Evolutionary conservation across 2,113 vertebrate genomes (phyloP).

Genomic region (Coptodon bakossiorum): DNA sequence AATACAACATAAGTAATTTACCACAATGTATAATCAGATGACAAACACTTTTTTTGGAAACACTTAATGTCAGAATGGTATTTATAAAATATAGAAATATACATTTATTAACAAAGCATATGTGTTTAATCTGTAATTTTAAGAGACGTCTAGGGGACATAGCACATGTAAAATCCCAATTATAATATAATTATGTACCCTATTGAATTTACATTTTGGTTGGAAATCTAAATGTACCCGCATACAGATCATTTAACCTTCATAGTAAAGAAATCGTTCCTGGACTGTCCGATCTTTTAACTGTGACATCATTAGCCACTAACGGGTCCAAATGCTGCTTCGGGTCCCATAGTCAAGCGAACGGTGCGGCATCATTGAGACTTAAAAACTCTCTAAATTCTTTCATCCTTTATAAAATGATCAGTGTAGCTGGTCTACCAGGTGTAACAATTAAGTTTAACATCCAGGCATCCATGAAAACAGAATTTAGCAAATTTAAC

Average conservation of each 20-base stretch:
- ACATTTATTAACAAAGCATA: neutral
- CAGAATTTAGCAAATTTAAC: neutral
- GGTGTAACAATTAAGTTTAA: neutral
- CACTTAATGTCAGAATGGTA: neutral
- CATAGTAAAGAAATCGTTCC: neutral
- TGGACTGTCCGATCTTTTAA: neutral
- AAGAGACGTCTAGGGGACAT: neutral
- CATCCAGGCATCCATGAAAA: neutral
- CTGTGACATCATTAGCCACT: neutral
- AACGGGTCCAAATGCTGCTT: neutral
- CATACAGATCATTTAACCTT: neutral
- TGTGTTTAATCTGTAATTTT: neutral
- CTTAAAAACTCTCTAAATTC: neutral
- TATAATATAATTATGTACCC: neutral
- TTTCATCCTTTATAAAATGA: neutral
- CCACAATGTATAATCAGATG: neutral
- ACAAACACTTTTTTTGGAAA: neutral
- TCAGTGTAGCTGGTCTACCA: neutral
- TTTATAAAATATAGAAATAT: neutral
- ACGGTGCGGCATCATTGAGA: neutral
- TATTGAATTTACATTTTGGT: neutral
- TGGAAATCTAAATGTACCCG: neutral
- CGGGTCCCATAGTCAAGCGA: neutral
- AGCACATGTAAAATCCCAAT: neutral
- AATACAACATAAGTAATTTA: neutral